Percentiles rank a stretch among this genome's conserved stretches.
Evolutionary conservation across 2,888 invertebrate species (phyloP).

Genomic region (Antitype chi): DNA sequence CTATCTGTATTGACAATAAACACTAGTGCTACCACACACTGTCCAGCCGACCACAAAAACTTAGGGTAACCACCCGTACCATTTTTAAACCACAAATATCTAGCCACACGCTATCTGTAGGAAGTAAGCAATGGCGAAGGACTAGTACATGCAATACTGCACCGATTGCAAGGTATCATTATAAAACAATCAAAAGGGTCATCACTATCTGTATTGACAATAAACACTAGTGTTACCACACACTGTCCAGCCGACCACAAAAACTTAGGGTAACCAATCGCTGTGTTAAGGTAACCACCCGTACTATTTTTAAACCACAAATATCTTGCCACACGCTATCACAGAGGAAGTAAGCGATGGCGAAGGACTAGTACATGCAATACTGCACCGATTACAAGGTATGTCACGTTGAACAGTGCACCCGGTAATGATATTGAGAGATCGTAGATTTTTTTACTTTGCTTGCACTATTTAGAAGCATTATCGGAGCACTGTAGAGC

Average conservation of each 20-base stretch:
- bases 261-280: background rate
- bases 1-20: background rate
- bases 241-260: background rate
- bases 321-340: slow-evolving; percentile 74
- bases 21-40: background rate
- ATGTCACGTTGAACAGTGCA: slow-evolving; percentile 59
- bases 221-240: background rate
- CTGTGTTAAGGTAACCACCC: slow-evolving; percentile 2
- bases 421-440: background rate
- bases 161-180: too few relatives aligned
- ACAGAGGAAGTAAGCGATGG: slow-evolving; percentile 83
- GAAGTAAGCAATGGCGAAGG: too few relatives aligned
- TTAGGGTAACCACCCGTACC: background rate
- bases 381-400: slow-evolving; percentile 87
- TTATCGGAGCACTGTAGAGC: background rate
- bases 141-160: too few relatives aligned
- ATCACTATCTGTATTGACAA: too few relatives aligned
- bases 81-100: too few relatives aligned
- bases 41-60: background rate
- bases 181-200: too few relatives aligned
- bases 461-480: background rate
- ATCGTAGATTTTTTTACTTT: background rate
- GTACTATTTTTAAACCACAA: slow-evolving; percentile 31
- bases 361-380: slow-evolving; percentile 83
- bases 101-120: too few relatives aligned